Percentiles rank a stretch among this genome's conserved stretches.
Evolutionary conservation across 2,888 invertebrate genomes (phyloP).

Genomic region (Pegoplata infirma): DNA sequence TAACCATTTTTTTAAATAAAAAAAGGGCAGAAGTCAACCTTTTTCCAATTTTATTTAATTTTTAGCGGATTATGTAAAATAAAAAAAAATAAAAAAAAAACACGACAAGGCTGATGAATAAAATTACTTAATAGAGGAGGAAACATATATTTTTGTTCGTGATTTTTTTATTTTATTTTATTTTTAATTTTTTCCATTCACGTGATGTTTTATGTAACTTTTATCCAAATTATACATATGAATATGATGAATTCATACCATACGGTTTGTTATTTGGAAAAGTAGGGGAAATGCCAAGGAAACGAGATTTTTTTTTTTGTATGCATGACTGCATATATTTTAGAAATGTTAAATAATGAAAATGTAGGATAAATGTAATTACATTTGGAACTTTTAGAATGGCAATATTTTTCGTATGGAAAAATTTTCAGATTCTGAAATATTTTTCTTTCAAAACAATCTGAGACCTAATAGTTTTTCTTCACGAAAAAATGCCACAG

Average conservation of each 20-base stretch:
- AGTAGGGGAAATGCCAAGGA: slow-evolving; percentile 15
- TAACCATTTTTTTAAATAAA: not conserved
- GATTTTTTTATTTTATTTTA: not conserved
- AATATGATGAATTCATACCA: not conserved
- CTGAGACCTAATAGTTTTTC: no score
- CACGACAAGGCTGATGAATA: not conserved
- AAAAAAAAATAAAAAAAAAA: not conserved
- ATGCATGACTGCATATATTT: not conserved
- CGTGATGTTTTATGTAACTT: slow-evolving; percentile 7
- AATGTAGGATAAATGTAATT: not conserved
- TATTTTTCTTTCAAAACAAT: no score
- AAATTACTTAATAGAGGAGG: slow-evolving; percentile 8
- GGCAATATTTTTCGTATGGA: no score
- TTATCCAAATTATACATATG: slow-evolving; percentile 2
- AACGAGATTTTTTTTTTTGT: not conserved
- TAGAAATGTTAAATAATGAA: not conserved
- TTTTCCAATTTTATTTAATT: not conserved
- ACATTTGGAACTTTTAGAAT: no score
- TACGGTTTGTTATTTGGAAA: not conserved
- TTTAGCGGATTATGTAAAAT: not conserved
- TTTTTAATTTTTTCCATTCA: slow-evolving; percentile 20
- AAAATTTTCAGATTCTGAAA: no score
- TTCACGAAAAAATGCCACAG: no score
- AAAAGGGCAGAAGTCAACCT: slow-evolving; percentile 1
- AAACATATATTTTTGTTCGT: slow-evolving; percentile 12